These are phyloP conservation scores for Oryzias melastigma DNA, from an alignment of 2,113 vertebrate genomes.

Conservation along the genomic window DNA sequence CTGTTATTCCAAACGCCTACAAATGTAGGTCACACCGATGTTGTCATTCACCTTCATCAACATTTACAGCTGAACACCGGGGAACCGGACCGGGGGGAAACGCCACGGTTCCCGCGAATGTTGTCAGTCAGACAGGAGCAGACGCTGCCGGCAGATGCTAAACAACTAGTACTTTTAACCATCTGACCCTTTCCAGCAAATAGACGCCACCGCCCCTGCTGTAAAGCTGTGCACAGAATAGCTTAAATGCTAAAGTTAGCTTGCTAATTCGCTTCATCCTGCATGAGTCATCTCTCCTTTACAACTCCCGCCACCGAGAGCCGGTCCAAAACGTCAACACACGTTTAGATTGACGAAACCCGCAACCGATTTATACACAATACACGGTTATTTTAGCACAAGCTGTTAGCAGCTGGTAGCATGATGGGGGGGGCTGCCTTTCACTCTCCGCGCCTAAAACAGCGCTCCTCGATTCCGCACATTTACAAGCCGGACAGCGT, in stretches of 20 bases:
- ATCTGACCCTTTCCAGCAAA: slow-evolving; percentile 50
- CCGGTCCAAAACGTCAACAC: rapidly evolving
- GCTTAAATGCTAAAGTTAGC: slow-evolving; percentile 52
- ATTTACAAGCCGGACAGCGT: not conserved
- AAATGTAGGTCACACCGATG: no score
- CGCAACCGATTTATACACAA: rapidly evolving
- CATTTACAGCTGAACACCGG: no score
- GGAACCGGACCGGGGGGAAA: no score
- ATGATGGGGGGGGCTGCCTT: not conserved
- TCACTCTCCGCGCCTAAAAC: slow-evolving; percentile 65
- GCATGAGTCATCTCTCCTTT: slow-evolving; percentile 57
- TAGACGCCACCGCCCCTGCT: slow-evolving; percentile 46
- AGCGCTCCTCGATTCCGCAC: slow-evolving; percentile 12
- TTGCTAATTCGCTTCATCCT: slow-evolving; percentile 51
- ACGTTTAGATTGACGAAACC: not conserved
- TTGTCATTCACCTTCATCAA: no score
- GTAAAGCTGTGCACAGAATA: slow-evolving; percentile 23
- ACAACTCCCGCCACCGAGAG: slow-evolving; percentile 14
- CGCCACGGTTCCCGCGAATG: no score
- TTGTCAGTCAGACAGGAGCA: no score
- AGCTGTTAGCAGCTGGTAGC: no score
- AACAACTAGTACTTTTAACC: slow-evolving; percentile 39
- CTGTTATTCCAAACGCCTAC: no score
- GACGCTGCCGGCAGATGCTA: slow-evolving; percentile 35
- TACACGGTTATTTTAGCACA: not conserved